Conservation (phyloP, 2,888 invertebrate species). For the Agrotis clavis region DNA sequence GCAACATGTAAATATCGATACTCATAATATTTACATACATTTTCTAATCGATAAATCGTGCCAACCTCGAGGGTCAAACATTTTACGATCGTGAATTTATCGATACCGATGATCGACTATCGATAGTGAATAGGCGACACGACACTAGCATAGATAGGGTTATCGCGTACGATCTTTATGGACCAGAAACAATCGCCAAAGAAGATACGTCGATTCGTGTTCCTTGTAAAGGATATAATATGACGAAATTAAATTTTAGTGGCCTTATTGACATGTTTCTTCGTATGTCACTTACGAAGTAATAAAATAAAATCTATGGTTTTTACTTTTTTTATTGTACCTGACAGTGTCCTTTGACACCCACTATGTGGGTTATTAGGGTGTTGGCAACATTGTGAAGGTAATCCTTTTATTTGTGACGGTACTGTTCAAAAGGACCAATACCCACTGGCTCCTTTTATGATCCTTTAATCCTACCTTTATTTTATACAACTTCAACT, state of each 20-base stretch:
- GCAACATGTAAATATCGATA: conserved; percentile 78
- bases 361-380: conserved; percentile 61
- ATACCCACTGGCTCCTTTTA: conserved; percentile 44
- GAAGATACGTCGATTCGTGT: conserved; percentile 70
- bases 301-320: conserved; percentile 58
- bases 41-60: conserved; percentile 84
- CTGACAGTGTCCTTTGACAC: conserved; percentile 56
- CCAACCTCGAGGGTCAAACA: conserved; percentile 84
- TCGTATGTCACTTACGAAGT: conserved; percentile 60
- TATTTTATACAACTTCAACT: background rate
- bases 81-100: conserved; percentile 79
- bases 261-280: conserved; percentile 71
- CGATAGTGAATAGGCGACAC: conserved; percentile 77
- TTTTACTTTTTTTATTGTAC: conserved; percentile 51
- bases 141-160: conserved; percentile 82
- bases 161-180: conserved; percentile 86
- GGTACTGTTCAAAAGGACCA: conserved; percentile 39
- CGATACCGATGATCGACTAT: conserved; percentile 79
- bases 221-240: conserved; percentile 80
- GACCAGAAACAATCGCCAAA: conserved; percentile 81
- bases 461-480: conserved; percentile 6
- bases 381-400: conserved; percentile 61
- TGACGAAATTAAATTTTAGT: conserved; percentile 83
- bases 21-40: conserved; percentile 82
- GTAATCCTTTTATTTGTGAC: conserved; percentile 55